These are phyloP conservation scores for Miichthys miiuy DNA, from an alignment of 2,797 vertebrate genomes.

Conservation along the genomic window DNA sequence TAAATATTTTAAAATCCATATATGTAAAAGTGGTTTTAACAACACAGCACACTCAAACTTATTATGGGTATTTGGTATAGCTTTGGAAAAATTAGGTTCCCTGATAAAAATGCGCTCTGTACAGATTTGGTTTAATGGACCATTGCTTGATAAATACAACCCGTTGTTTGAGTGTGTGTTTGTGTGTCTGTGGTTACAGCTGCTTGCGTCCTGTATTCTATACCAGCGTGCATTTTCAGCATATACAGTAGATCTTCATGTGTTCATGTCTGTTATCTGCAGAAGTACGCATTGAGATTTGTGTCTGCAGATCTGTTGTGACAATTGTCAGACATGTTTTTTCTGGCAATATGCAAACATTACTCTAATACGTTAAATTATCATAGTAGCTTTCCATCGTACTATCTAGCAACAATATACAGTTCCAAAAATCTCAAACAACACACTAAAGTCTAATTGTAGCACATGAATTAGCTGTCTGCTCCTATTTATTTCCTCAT, in stretches of 20 bases:
- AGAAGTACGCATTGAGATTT: neutral
- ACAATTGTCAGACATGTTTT: neutral
- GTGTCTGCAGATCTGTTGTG: neutral
- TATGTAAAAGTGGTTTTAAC: conserved; percentile 3
- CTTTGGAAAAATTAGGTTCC: conserved; percentile 20
- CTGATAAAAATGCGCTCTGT: conserved; percentile 38
- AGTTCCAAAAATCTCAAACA: too few species aligned
- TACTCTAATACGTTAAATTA: neutral
- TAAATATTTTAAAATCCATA: conserved; percentile 6
- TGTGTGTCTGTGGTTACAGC: conserved; percentile 1
- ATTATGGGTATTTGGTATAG: conserved; percentile 13
- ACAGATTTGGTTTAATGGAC: conserved; percentile 38
- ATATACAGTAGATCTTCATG: conserved; percentile 5
- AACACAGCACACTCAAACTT: conserved; percentile 11
- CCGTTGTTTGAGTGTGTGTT: conserved; percentile 16
- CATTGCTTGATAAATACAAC: conserved; percentile 26
- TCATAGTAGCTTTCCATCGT: neutral
- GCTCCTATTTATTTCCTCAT: neutral
- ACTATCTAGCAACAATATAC: neutral
- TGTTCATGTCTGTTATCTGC: neutral
- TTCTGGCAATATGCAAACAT: neutral
- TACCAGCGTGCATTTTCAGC: conserved; percentile 14
- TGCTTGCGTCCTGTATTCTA: conserved; percentile 2
- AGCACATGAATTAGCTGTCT: neutral
- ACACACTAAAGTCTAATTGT: neutral